Base-by-base conservation (phyloP, 2,113 vertebrate genomes). In the Micronycteris hirsuta region DNA sequence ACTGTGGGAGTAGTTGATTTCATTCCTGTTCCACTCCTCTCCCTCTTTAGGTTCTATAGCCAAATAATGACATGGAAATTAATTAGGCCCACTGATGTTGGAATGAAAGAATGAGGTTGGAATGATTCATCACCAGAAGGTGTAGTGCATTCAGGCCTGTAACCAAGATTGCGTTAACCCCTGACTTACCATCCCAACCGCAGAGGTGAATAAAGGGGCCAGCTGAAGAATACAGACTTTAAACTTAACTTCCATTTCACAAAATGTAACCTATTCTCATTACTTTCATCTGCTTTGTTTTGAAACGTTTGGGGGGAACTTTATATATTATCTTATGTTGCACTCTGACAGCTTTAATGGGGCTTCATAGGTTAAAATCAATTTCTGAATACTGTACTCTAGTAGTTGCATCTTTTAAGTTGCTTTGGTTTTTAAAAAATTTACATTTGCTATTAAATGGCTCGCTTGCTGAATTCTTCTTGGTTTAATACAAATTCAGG, bases 1-100 rank as follows among this genome's bases (percentile, higher is more conserved):
- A 96, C 58, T 61, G 38, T 77, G 80, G 68, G 89, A 28, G 54
- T 86, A 85, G 61, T 93, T 96, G 87, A 93, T 95, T 97, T 86
- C 89, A 89, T 94, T 87, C 76, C 90, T 71, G 70, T 47, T 96
- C 16, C 67, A 74, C 63, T 94, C 82, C 5, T 91, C 80, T 20
- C 68, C 43, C 19, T 45, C 49, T 94, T 94, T 88, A 91, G 61
- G 26, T 63, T 95, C 63, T 91, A 4, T 78, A 89, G 91, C 33
- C 89, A 93, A 67, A 76, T 96, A 96, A 95, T 91, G 81, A 19
- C 38, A 17, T 91, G 88, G 68, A 76, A 96, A 86, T 97, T 96
- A 97, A 96, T 97, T 97, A 95, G 94, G 73, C 54, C 88, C 49
- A 43, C 94, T 92, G 91, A 97, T 93, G 36, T 74, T 96, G 91